Evolutionary conservation across 2,113 vertebrate species (phyloP).

Genomic region (Parotia lawesii): DNA sequence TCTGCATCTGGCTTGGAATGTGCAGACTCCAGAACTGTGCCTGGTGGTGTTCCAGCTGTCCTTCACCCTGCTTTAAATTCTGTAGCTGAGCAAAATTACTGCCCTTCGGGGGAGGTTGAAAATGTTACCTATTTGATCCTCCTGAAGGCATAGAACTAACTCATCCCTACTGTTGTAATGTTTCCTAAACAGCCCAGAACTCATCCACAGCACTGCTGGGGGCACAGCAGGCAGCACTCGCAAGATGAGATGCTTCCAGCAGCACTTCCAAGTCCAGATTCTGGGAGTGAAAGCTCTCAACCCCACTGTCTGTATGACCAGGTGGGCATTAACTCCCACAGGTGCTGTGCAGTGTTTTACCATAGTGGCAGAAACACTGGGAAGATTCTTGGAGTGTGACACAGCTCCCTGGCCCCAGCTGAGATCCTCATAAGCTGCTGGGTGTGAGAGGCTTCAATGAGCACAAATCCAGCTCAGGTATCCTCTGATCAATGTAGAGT

Average conservation of each 20-base stretch:
- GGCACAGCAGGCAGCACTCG: fast-evolving
- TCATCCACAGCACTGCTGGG: background rate
- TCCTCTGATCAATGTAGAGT: too few relatives aligned
- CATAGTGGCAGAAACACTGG: fast-evolving
- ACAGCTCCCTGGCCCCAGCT: background rate
- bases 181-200: fast-evolving
- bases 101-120: background rate
- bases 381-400: background rate
- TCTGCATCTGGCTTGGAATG: background rate
- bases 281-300: background rate
- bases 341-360: background rate
- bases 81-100: background rate
- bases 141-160: background rate
- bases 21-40: too few relatives aligned
- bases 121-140: background rate
- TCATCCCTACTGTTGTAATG: background rate
- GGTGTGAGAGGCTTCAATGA: fast-evolving
- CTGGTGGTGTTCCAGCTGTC: fast-evolving
- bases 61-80: background rate
- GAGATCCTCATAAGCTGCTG: background rate
- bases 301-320: fast-evolving
- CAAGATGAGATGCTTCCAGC: background rate
- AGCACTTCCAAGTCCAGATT: background rate
- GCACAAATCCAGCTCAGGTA: background rate
- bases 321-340: too few relatives aligned